Percentiles rank a stretch among this genome's conserved stretches.
phyloP scores from a whole-genome alignment of 2,797 vertebrate species.

The Melopsittacus undulatus region DNA sequence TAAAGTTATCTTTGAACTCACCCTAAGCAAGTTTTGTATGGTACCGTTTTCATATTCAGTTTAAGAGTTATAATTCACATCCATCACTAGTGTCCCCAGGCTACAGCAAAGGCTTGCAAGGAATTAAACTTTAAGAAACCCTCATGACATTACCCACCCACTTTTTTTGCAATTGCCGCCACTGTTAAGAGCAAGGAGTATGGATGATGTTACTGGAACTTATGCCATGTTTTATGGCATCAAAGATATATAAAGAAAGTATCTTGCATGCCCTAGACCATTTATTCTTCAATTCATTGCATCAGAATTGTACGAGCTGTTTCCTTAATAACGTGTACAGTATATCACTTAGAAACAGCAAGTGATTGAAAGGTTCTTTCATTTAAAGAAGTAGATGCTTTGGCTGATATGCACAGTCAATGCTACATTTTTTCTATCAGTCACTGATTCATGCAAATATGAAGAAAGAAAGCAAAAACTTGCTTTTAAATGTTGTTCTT shows the following conservation, averaged over 20 bases:
- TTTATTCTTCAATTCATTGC: background rate
- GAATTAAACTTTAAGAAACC: background rate
- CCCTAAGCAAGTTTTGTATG: background rate
- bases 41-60: background rate
- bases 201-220: background rate
- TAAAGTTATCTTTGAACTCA: background rate
- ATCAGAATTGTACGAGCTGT: background rate
- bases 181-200: background rate
- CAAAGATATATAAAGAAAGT: background rate
- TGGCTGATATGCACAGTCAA: background rate
- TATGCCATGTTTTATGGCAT: background rate
- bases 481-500: background rate
- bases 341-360: background rate
- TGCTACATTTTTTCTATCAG: fast-evolving
- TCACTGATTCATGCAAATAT: background rate
- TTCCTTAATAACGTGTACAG: background rate
- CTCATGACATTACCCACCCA: background rate
- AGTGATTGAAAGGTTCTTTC: background rate
- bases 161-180: background rate
- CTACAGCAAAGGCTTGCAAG: background rate
- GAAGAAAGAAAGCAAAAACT: background rate
- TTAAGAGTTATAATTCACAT: background rate
- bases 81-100: background rate
- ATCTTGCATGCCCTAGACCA: background rate
- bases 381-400: background rate